Evolutionary conservation across 2,113 vertebrate species (phyloP).

Genomic region (Hippolais icterina): DNA sequence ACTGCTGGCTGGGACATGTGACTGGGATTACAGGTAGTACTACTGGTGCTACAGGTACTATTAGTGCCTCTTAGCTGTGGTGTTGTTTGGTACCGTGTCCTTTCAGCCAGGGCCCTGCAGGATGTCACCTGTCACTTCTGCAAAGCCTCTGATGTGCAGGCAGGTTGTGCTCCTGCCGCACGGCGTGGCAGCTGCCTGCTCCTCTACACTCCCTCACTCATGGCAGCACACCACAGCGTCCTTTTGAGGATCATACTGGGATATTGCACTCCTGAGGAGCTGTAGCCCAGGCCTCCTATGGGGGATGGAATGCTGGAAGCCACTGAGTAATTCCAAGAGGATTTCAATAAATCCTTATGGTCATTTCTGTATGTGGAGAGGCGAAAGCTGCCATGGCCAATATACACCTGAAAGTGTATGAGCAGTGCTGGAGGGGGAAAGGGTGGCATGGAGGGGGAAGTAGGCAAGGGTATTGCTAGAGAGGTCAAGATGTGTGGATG

Average conservation of each 20-base stretch:
- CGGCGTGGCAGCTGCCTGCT: accelerated
- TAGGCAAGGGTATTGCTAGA: not conserved
- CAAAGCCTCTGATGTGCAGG: not conserved
- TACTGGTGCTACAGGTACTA: not conserved
- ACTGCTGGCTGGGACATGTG: not conserved
- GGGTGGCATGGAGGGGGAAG: not conserved
- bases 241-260: not conserved
- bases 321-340: not conserved
- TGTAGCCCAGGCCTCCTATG: not conserved
- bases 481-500: not conserved
- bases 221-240: not conserved
- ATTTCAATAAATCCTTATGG: accelerated
- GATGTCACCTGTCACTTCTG: not conserved
- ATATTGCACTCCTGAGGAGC: not conserved
- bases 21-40: not conserved
- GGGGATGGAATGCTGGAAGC: not conserved
- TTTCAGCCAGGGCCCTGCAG: not conserved
- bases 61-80: not conserved
- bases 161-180: not conserved
- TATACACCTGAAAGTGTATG: not conserved
- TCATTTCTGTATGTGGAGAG: not conserved
- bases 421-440: not conserved
- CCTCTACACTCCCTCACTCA: accelerated
- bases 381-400: not conserved
- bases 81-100: not conserved